Evolutionary conservation across 2,797 vertebrate genomes (phyloP).

Genomic region (Chaunax sp.): DNA sequence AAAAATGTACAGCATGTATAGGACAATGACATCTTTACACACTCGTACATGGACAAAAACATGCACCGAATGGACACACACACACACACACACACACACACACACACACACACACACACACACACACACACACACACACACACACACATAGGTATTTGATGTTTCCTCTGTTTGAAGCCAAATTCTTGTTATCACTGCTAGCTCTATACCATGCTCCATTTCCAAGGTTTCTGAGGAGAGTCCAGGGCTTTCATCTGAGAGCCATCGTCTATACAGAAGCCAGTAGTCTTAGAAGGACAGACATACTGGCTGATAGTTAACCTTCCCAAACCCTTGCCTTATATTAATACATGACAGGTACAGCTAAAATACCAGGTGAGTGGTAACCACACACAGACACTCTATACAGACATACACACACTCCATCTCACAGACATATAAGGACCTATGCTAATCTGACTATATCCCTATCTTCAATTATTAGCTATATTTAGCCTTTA

Average conservation of each 20-base stretch:
- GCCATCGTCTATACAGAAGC: slow-evolving; percentile 78
- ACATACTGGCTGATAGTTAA: slow-evolving; percentile 81
- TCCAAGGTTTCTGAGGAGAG: slow-evolving; percentile 87
- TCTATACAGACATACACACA: slow-evolving; percentile 29
- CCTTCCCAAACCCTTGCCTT: slow-evolving; percentile 77
- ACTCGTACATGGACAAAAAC: slow-evolving; percentile 33
- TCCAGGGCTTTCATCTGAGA: slow-evolving; percentile 91
- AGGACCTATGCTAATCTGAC: slow-evolving; percentile 40
- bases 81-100: slow-evolving; percentile 33
- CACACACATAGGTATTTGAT: slow-evolving; percentile 88
- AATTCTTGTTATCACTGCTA: slow-evolving; percentile 91
- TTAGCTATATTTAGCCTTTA: slow-evolving; percentile 78
- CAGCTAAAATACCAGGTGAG: slow-evolving; percentile 62
- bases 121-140: slow-evolving; percentile 53
- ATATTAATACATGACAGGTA: slow-evolving; percentile 77
- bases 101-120: slow-evolving; percentile 44
- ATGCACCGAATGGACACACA: slow-evolving; percentile 35
- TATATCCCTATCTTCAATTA: slow-evolving; percentile 25
- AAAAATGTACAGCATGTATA: slow-evolving; percentile 55
- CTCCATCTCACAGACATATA: slow-evolving; percentile 24
- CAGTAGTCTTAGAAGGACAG: slow-evolving; percentile 77
- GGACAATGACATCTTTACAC: slow-evolving; percentile 28
- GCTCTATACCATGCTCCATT: slow-evolving; percentile 88
- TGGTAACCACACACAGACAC: slow-evolving; percentile 46
- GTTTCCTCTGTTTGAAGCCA: slow-evolving; percentile 91